Evolutionary conservation across 2,797 vertebrate species (phyloP).

Genomic region (Alcedo quadribrachys): DNA sequence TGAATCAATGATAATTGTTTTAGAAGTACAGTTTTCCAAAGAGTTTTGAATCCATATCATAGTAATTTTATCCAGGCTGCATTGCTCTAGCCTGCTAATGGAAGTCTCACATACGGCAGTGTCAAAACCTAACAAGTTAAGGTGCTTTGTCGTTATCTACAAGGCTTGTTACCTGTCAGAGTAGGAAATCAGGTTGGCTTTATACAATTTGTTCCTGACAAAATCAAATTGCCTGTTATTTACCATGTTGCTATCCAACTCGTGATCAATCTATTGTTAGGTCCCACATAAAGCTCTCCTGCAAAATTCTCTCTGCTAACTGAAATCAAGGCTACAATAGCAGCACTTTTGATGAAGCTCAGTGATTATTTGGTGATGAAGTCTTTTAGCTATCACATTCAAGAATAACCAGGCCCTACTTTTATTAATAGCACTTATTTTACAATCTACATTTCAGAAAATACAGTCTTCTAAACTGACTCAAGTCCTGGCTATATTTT

Average conservation of each 20-base stretch:
- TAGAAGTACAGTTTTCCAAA: not conserved
- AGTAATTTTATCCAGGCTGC: conserved; percentile 36
- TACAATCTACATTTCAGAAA: conserved; percentile 57
- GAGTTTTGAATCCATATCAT: not conserved
- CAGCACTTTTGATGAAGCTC: conserved; percentile 25
- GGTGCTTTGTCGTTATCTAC: conserved; percentile 59
- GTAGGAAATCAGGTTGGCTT: conserved; percentile 66
- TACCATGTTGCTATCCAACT: conserved; percentile 69
- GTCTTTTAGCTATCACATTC: conserved; percentile 45
- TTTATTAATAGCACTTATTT: conserved; percentile 62
- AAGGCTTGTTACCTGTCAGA: conserved; percentile 66
- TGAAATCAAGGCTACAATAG: conserved; percentile 60
- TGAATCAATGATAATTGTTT: not conserved
- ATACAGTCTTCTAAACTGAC: conserved; percentile 25
- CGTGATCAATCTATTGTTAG: conserved; percentile 72
- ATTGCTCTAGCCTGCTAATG: conserved; percentile 37
- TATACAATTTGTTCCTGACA: conserved; percentile 70
- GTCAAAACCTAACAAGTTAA: conserved; percentile 67
- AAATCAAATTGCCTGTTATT: conserved; percentile 73
- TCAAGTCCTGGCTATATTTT: not conserved
- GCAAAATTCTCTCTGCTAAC: conserved; percentile 56
- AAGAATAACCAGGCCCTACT: conserved; percentile 28
- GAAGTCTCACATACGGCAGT: conserved; percentile 43
- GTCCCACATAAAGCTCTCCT: conserved; percentile 47
- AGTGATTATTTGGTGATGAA: conserved; percentile 65